These are phyloP conservation scores for Danio aesculapii DNA, from an alignment of 2,797 vertebrate species.

Conservation along the genomic window DNA sequence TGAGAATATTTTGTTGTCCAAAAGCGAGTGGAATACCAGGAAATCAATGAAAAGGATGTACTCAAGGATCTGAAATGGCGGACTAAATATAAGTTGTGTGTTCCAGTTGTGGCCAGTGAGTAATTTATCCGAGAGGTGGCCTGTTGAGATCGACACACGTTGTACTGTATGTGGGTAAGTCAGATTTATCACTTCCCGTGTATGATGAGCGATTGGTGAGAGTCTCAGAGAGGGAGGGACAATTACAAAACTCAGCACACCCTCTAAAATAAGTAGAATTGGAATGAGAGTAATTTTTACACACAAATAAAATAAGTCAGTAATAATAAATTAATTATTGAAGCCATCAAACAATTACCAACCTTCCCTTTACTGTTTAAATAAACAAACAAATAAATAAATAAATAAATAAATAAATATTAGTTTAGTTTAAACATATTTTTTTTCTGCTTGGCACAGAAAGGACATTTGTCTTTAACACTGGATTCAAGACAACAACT, in stretches of 20 bases:
- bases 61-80: constrained; percentile 52
- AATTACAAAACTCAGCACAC: constrained; percentile 8
- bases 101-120: constrained; percentile 73
- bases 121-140: constrained; percentile 77
- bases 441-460: no score
- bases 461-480: no score
- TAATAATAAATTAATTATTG: no score
- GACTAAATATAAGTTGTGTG: constrained; percentile 72
- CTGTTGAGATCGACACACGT: constrained; percentile 76
- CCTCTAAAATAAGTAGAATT: no score
- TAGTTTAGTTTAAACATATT: no score
- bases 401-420: no score
- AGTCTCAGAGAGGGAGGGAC: constrained; percentile 37
- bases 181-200: constrained; percentile 43
- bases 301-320: no score
- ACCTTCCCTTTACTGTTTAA: no score
- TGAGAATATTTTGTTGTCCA: constrained; percentile 64
- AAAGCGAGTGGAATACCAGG: constrained; percentile 74
- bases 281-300: no score
- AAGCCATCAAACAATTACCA: no score
- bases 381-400: no score
- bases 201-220: constrained; percentile 48
- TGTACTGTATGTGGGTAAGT: constrained; percentile 88
- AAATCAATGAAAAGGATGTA: constrained; percentile 56
- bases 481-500: no score